Evolutionary conservation across 2,888 invertebrate species (phyloP), one percentile per base, ranked within the genome.

Genomic region (Lasioglossum calceatum): DNA sequence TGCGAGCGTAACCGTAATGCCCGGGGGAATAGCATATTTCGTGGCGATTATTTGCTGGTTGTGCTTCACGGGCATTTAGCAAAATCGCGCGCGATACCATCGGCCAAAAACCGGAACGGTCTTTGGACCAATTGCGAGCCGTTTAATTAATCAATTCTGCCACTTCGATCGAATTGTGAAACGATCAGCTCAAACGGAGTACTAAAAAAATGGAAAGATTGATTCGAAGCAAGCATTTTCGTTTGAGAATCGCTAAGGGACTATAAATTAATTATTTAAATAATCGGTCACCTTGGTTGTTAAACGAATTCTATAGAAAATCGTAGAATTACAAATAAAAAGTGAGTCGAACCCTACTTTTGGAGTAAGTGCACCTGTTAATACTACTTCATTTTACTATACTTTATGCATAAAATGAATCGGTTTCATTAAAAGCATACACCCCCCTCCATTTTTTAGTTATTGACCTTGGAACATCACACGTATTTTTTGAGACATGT

Each of bases 11-110:
- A 85, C 67, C 82, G 80, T 85, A 88, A 85, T 87, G 85, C 79
- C 72, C 72, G 39, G n/a, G 32, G 77, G 78, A 83, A 81, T 85
- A 81, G 77, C 83, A 83, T 79, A 88, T 82, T 90, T 90, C 77
- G 36, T 44, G 77, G 79, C 77, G 72, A 75, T 82, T 79, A 82
- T 81, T 85, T 79, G 72, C 72, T 72, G 64, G 78, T 70, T 50
- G 47, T 27, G 78, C 78, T 76, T 67, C 77, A 44, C 77, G 77
- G 42, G 39, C 44, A 54, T 50, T 19, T 47, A 27, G 3, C 42
- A 16, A 73, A 71, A 79, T 36, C 32, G 58, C 16, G 36, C 61
- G 70, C 39, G 44, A 12, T 14, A 39, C 14, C 61, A 42, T 39
- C 14, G 16, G 58, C 27, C 58, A 61, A 64, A 64, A 76, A 32